phyloP scores from a whole-genome alignment of 2,113 vertebrate genomes.

The Axis porcinus region DNA sequence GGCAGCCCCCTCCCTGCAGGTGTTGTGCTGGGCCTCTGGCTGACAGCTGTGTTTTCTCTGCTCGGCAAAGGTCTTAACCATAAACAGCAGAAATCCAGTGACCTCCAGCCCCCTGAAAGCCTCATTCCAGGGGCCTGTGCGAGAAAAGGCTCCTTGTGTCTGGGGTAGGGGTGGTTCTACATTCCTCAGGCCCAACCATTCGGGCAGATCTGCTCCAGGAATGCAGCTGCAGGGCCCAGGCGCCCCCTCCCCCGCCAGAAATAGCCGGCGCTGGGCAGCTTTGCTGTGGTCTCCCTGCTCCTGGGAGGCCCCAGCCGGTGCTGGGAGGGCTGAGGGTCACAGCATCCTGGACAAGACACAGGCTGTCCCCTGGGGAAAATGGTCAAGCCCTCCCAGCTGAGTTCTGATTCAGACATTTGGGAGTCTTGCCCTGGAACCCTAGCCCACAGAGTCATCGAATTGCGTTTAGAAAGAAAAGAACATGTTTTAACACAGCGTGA shows the following conservation, averaged over 20 bases:
- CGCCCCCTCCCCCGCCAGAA: neutral
- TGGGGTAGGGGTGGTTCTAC: neutral
- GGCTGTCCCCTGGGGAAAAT: neutral
- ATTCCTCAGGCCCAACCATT: slow-evolving; percentile 17
- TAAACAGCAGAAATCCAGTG: slow-evolving; percentile 69
- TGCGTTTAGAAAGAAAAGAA: neutral
- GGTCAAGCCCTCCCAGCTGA: neutral
- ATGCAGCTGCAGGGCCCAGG: neutral
- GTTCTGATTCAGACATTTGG: neutral
- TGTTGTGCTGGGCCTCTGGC: neutral
- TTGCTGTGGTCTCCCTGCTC: slow-evolving; percentile 43
- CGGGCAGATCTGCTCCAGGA: neutral
- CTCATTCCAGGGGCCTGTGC: neutral
- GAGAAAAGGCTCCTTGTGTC: slow-evolving; percentile 81
- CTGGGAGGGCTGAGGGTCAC: neutral
- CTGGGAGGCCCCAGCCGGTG: neutral
- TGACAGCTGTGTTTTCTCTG: slow-evolving; percentile 55
- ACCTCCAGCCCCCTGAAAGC: slow-evolving; percentile 30
- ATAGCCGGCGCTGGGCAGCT: neutral
- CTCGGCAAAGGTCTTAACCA: slow-evolving; percentile 53
- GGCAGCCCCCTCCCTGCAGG: neutral
- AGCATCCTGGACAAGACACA: neutral
- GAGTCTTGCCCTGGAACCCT: neutral
- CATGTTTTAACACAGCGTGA: neutral
- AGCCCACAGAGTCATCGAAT: neutral